Evolutionary conservation across 92 coral and sea anemone species (phyloP).

Genomic region (Epizoanthus stellaris): DNA sequence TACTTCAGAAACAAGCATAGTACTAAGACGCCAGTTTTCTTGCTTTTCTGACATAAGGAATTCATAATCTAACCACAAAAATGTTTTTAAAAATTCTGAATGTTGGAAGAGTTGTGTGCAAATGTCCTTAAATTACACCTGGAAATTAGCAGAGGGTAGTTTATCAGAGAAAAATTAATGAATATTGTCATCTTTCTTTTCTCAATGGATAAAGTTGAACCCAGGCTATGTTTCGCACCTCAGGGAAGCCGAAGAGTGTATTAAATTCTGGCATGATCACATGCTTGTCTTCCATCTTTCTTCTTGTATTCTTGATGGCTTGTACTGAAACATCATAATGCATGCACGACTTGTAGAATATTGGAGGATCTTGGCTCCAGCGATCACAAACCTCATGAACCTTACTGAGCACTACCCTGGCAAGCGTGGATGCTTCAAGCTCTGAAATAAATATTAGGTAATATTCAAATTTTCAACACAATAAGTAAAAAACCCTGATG

Average conservation of each 20-base stretch:
- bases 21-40: too few species aligned
- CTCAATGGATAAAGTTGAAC: too few species aligned
- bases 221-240: conserved; percentile 59
- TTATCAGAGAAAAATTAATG: neutral
- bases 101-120: too few species aligned
- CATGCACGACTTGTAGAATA: conserved; percentile 65
- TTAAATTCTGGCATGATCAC: conserved; percentile 80
- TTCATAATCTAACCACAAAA: too few species aligned
- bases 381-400: conserved; percentile 77
- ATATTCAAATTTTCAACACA: neutral
- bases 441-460: conserved; percentile 40
- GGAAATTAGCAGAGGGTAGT: neutral
- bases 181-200: too few species aligned
- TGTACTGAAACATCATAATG: conserved; percentile 78
- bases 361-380: conserved; percentile 75
- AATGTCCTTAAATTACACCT: too few species aligned
- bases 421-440: conserved; percentile 69
- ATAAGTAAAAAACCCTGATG: neutral
- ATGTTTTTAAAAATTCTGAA: too few species aligned
- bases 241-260: conserved; percentile 76
- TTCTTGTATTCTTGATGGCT: conserved; percentile 91
- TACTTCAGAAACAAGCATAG: too few species aligned
- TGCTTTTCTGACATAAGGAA: too few species aligned
- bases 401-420: conserved; percentile 70
- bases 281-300: conserved; percentile 98